Evolutionary conservation across 1,140 invertebrate genomes (phyloP).

Genomic region (Lordiphosa mommai): DNA sequence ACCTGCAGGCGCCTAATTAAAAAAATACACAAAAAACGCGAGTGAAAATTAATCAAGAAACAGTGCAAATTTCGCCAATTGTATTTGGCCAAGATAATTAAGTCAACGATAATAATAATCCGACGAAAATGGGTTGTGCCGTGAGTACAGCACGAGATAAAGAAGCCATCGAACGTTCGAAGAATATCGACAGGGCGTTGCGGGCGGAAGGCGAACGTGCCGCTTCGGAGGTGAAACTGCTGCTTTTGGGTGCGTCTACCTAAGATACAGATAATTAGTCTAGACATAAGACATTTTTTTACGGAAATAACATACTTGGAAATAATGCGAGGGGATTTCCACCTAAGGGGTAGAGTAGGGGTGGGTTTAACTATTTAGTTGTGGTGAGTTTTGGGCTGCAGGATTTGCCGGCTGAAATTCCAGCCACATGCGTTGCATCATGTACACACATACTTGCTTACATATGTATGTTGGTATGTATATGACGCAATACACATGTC

Average conservation of each 20-base stretch:
- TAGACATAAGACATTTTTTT: too few relatives aligned
- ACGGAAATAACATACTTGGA: too few relatives aligned
- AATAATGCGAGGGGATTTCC: too few relatives aligned
- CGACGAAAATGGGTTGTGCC: conserved; percentile 87
- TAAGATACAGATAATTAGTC: not conserved
- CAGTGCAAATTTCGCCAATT: conserved; percentile 15
- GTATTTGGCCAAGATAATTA: conserved; percentile 1
- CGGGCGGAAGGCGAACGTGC: conserved; percentile 91
- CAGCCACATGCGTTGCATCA: too few relatives aligned
- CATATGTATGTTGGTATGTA: not conserved
- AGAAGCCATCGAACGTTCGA: conserved; percentile 90
- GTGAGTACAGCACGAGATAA: conserved; percentile 90
- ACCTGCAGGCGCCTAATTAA: conserved; percentile 33
- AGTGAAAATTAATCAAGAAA: conserved; percentile 46
- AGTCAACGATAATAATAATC: conserved; percentile 58
- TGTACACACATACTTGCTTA: too few relatives aligned
- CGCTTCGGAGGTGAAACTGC: conserved; percentile 92
- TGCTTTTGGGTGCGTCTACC: conserved; percentile 87
- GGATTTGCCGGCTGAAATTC: conserved; percentile 7
- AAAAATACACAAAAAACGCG: conserved; percentile 34
- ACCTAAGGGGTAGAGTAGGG: conserved; percentile 35
- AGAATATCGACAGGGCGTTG: conserved; percentile 93
- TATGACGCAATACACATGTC: conserved; percentile 58
- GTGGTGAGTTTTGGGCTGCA: conserved; percentile 17
- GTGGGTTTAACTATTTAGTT: conserved; percentile 27